These are phyloP conservation scores for Aphidius colemani DNA, from an alignment of 2,888 invertebrate genomes.

Conservation along the genomic window DNA sequence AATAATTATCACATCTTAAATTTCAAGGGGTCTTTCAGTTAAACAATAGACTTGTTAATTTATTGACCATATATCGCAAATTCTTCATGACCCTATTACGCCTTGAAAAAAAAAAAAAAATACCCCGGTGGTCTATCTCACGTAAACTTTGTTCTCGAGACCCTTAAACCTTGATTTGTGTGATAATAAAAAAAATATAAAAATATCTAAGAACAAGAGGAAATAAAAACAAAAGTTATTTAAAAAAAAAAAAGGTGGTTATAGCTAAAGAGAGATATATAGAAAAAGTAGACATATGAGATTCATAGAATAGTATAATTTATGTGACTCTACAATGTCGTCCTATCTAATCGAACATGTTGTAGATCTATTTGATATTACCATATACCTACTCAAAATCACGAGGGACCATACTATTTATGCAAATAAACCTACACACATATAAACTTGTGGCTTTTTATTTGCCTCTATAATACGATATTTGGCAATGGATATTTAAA, in stretches of 20 bases:
- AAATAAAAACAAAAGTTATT: neutral
- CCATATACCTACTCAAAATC: slow-evolving; percentile 7
- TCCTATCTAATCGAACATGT: slow-evolving; percentile 13
- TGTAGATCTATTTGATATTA: slow-evolving; percentile 1
- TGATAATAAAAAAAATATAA: neutral
- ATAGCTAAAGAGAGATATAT: neutral
- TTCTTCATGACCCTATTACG: slow-evolving; percentile 13
- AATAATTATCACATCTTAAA: too few species aligned
- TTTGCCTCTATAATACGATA: too few species aligned
- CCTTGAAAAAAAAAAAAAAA: slow-evolving; percentile 1
- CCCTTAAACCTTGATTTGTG: neutral
- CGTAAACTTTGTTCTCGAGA: neutral
- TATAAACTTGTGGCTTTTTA: neutral
- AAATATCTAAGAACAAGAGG: neutral
- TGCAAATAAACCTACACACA: neutral
- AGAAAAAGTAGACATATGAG: neutral
- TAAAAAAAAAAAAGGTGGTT: too few species aligned
- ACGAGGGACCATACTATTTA: slow-evolving; percentile 9
- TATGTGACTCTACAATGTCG: slow-evolving; percentile 9
- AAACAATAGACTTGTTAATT: slow-evolving; percentile 12
- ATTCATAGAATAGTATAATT: slow-evolving; percentile 3
- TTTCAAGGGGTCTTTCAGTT: too few species aligned
- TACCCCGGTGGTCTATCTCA: slow-evolving; percentile 6
- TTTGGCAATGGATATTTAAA: too few species aligned
- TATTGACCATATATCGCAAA: slow-evolving; percentile 17